Conservation (phyloP, 2,888 invertebrate species). For the Rotaria macrura region DNA sequence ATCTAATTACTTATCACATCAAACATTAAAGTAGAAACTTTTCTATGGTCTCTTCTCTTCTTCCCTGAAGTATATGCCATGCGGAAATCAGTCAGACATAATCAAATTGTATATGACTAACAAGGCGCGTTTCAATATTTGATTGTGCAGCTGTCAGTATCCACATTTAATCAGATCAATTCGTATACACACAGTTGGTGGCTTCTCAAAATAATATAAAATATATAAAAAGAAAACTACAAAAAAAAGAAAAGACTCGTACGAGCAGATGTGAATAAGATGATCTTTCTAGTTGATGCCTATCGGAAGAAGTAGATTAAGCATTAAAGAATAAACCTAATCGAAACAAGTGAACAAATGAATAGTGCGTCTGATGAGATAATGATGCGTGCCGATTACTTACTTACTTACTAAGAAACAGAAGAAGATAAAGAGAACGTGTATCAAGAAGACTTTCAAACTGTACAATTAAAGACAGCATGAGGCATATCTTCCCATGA, state of each 20-base stretch:
- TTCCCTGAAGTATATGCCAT: background rate
- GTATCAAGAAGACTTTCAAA: background rate
- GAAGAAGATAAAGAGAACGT: background rate
- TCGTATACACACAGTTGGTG: background rate
- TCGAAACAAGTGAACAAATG: background rate
- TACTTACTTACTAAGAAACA: no score
- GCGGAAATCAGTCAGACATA: background rate
- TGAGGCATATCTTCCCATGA: conserved; percentile 15
- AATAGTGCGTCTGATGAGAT: background rate
- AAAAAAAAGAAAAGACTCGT: background rate
- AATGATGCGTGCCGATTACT: background rate
- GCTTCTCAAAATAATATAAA: background rate
- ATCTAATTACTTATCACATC: conserved; percentile 8
- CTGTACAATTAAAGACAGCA: background rate
- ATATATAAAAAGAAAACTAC: no score
- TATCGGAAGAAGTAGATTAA: background rate
- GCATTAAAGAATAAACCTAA: background rate
- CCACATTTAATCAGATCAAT: background rate
- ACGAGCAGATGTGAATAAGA: background rate
- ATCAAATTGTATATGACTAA: conserved; percentile 1
- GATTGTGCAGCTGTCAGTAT: conserved; percentile 8
- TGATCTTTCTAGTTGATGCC: background rate
- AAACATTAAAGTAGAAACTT: background rate
- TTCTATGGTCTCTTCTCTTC: background rate
- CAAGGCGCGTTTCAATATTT: background rate